Conservation (phyloP, 2,888 invertebrate genomes). For the Melipona beecheii region DNA sequence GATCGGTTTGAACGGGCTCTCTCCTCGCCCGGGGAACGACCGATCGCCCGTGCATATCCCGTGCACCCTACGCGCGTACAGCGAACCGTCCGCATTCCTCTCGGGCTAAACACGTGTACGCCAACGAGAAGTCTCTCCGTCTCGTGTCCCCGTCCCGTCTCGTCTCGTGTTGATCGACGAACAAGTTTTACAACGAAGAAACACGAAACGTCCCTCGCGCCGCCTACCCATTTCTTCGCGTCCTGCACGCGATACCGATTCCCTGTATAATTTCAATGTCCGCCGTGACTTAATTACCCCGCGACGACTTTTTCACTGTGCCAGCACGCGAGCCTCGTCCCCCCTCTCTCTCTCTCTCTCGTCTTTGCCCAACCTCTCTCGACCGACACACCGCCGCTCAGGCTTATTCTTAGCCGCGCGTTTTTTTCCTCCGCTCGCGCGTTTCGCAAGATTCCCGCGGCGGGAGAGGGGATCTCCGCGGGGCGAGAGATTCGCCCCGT, state of each 20-base stretch:
- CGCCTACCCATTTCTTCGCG: conserved; percentile 38
- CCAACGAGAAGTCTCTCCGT: not conserved
- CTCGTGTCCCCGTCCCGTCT: not conserved
- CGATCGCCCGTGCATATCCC: not conserved
- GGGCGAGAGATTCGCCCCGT: conserved; percentile 22
- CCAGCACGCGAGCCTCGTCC: conserved; percentile 30
- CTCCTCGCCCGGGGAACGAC: not conserved
- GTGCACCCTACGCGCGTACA: not conserved
- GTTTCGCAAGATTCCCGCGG: conserved; percentile 46
- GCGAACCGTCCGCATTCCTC: not conserved
- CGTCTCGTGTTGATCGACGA: not conserved
- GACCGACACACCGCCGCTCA: too few species aligned
- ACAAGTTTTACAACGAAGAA: conserved; percentile 14
- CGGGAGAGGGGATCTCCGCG: too few species aligned
- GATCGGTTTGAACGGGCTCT: not conserved
- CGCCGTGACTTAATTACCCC: conserved; percentile 54
- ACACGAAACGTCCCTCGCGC: conserved; percentile 27
- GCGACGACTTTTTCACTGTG: conserved; percentile 34
- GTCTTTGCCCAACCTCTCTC: too few species aligned
- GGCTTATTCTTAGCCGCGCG: conserved; percentile 51
- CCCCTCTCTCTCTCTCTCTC: too few species aligned
- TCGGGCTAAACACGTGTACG: not conserved
- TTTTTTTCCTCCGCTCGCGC: conserved; percentile 22
- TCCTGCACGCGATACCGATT: conserved; percentile 52
- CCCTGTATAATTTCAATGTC: conserved; percentile 55